These are phyloP conservation scores for Hippocampus guttulatus DNA, from an alignment of 2,113 vertebrate genomes.

Conservation along the genomic window DNA sequence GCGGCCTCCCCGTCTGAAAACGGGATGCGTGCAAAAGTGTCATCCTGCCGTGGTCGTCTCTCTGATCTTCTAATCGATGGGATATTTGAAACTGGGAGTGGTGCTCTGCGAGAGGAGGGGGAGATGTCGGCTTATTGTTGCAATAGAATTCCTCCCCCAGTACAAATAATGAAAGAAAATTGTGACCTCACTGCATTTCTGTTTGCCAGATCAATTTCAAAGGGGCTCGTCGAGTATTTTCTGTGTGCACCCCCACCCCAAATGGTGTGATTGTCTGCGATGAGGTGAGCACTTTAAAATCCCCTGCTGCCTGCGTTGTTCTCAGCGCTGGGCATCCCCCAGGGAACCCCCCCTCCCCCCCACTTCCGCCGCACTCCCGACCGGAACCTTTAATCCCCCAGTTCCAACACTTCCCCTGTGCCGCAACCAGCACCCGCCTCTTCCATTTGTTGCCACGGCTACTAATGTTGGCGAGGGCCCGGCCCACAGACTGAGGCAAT, in stretches of 20 bases:
- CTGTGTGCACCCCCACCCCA: too few species aligned
- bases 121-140: constrained; percentile 22
- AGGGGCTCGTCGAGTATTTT: too few species aligned
- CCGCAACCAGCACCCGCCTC: constrained; percentile 44
- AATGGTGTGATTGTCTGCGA: too few species aligned
- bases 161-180: constrained; percentile 46
- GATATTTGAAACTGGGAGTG: constrained; percentile 31
- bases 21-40: constrained; percentile 50
- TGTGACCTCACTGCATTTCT: neutral
- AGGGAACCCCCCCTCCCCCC: constrained; percentile 31
- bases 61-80: constrained; percentile 64
- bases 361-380: neutral
- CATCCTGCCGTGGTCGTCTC: constrained; percentile 36
- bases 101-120: constrained; percentile 1
- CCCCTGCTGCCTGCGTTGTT: constrained; percentile 47
- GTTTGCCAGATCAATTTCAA: neutral
- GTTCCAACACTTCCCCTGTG: neutral
- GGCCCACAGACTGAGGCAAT: constrained; percentile 42
- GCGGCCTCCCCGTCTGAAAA: neutral
- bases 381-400: constrained; percentile 38
- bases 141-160: constrained; percentile 7
- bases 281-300: neutral
- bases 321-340: constrained; percentile 50
- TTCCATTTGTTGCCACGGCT: constrained; percentile 64
- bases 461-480: constrained; percentile 61